Percentiles rank a stretch among this genome's conserved stretches.
Conservation (phyloP, 2,113 vertebrate genomes). For the Corvus cornix region DNA sequence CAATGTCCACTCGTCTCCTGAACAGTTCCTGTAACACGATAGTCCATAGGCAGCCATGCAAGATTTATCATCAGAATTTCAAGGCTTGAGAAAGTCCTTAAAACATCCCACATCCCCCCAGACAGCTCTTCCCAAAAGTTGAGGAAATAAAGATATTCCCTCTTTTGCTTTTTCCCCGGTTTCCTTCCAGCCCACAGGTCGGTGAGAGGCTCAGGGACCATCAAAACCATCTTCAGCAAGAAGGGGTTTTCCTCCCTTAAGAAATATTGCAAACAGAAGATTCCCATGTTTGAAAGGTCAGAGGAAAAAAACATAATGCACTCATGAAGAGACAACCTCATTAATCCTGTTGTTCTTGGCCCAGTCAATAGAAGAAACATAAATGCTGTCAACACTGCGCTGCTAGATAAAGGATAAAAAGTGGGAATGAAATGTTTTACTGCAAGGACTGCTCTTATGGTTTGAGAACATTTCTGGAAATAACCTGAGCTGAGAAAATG, state of each 20-base stretch:
- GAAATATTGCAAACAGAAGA: conserved; percentile 59
- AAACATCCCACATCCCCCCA: not conserved
- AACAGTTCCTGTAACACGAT: not conserved
- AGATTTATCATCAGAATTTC: not conserved
- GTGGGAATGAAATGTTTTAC: conserved; percentile 75
- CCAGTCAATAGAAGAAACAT: conserved; percentile 72
- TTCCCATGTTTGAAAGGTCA: conserved; percentile 72
- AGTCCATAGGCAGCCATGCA: not conserved
- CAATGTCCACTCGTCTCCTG: not conserved
- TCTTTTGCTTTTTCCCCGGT: not conserved
- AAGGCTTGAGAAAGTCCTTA: not conserved
- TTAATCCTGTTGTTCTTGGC: conserved; percentile 75
- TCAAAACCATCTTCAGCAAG: not conserved
- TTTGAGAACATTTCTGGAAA: conserved; percentile 80
- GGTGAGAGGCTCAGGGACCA: fast-evolving
- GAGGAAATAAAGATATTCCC: not conserved
- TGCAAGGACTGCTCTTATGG: conserved; percentile 67
- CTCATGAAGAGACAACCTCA: conserved; percentile 68
- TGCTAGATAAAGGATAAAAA: conserved; percentile 76
- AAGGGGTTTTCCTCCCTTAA: conserved; percentile 41
- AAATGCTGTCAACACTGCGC: conserved; percentile 69
- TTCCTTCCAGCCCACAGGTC: not conserved
- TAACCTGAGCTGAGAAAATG: conserved; percentile 76
- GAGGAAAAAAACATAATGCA: conserved; percentile 68
- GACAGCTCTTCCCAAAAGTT: not conserved